Evolutionary conservation across 1,140 invertebrate genomes (phyloP).

Genomic region (Bombyx mori): ASM3026992v2 NC_085114.1:8848001-8848500

Average conservation of each 20-base stretch:
- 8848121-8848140: slow-evolving; percentile 23
- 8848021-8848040: background rate
- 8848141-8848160: slow-evolving; percentile 23
- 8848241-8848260: slow-evolving; percentile 41
- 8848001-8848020: too few species aligned
- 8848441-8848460: too few species aligned
- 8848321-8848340: slow-evolving; percentile 5
- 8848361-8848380: too few species aligned
- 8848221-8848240: slow-evolving; percentile 57
- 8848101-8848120: slow-evolving; percentile 15
- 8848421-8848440: too few species aligned
- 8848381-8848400: slow-evolving; percentile 2
- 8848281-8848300: slow-evolving; percentile 25
- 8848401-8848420: background rate
- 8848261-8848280: slow-evolving; percentile 37
- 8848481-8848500: too few species aligned
- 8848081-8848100: slow-evolving; percentile 1
- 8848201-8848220: slow-evolving; percentile 41
- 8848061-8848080: slow-evolving; percentile 5
- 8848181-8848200: slow-evolving; percentile 52
- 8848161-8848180: slow-evolving; percentile 46
- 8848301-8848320: slow-evolving; percentile 28
- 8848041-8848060: background rate
- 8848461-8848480: too few species aligned
- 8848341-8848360: too few species aligned